Evolutionary conservation across 2,888 invertebrate genomes (phyloP).

Genomic region (Yponomeuta evonymella): DNA sequence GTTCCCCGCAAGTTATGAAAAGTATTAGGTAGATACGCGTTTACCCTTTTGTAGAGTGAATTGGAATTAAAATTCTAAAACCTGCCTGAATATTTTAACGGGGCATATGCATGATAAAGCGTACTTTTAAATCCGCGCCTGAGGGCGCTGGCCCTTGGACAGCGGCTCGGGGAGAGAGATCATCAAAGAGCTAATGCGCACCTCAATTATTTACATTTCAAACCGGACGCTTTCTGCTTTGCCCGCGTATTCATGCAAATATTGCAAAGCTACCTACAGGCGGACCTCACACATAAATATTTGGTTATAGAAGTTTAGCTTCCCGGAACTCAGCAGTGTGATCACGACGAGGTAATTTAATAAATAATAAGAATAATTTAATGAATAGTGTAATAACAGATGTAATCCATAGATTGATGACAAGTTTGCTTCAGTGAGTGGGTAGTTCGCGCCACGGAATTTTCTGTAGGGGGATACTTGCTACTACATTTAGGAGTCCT

Average conservation of each 20-base stretch:
- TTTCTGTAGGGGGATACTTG: too few relatives aligned
- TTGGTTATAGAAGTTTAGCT: not conserved
- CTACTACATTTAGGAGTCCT: too few relatives aligned
- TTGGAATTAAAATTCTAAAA: not conserved
- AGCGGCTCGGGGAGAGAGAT: constrained; percentile 15
- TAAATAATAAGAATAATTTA: too few relatives aligned
- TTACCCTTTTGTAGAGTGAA: not conserved
- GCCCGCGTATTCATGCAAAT: constrained; percentile 19
- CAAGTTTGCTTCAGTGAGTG: too few relatives aligned
- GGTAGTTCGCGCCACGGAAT: too few relatives aligned
- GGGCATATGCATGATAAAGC: not conserved
- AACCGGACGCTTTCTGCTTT: constrained; percentile 9
- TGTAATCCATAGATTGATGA: too few relatives aligned
- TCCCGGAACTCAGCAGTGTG: not conserved
- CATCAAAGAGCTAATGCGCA: constrained; percentile 25
- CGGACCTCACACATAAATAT: not conserved
- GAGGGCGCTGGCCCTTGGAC: constrained; percentile 15
- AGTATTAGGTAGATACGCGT: not conserved
- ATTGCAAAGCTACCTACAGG: constrained; percentile 8
- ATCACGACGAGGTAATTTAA: too few relatives aligned
- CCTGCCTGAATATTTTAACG: not conserved
- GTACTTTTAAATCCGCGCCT: constrained; percentile 27
- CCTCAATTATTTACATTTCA: constrained; percentile 28
- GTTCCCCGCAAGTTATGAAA: not conserved
- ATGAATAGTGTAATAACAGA: too few relatives aligned